Conservation (phyloP, 2,113 vertebrate genomes). For the Sisor rabdophorus region DNA sequence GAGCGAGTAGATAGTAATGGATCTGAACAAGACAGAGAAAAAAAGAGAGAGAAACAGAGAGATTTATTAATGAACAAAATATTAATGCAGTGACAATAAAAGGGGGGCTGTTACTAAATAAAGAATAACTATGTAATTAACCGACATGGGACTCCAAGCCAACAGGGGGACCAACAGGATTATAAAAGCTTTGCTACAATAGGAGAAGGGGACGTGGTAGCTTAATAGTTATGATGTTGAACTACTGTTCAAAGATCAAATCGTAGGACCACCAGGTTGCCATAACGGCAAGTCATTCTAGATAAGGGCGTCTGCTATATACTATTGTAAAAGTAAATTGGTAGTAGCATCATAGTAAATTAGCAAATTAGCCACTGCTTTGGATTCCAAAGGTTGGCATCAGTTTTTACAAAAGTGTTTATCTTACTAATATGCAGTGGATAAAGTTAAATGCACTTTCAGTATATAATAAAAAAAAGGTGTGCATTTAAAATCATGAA, state of each 20-base stretch:
- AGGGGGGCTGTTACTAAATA: background rate
- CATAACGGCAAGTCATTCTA: no score
- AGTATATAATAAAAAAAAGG: background rate
- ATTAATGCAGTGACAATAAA: background rate
- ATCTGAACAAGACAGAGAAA: constrained; percentile 63
- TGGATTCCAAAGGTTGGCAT: background rate
- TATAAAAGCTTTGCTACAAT: background rate
- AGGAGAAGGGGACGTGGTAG: no score
- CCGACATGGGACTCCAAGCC: background rate
- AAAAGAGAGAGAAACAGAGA: constrained; percentile 22
- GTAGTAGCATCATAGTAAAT: background rate
- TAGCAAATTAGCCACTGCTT: background rate
- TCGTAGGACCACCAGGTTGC: no score
- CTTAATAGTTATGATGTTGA: no score
- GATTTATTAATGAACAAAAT: background rate
- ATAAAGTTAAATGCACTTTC: constrained; percentile 10
- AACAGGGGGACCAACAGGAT: background rate
- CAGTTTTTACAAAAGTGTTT: background rate
- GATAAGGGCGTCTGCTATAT: no score
- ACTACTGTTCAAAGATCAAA: no score
- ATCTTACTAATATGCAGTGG: constrained; percentile 16
- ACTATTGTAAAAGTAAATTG: background rate
- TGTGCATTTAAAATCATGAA: background rate
- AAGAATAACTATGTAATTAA: background rate
- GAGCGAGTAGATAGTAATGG: constrained; percentile 68